Base-by-base conservation (phyloP, 2,888 invertebrate species). In the Aromia moschata region DNA sequence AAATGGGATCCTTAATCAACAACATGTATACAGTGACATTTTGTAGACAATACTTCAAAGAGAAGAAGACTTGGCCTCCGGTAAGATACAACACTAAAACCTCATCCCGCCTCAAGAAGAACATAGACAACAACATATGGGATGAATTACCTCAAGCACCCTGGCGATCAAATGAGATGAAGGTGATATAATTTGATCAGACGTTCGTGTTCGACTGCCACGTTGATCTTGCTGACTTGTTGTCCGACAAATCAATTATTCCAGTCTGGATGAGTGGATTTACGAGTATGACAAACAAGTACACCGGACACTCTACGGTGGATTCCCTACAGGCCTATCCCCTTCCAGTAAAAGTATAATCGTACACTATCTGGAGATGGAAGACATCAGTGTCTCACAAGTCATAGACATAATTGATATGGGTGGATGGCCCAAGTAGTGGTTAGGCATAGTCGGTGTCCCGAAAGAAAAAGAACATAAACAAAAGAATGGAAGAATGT, bases 401-500 rank as follows among this genome's bases (percentile, higher is more conserved):
- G 16, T 40, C 3, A 40, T 40, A 14, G 16, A 40, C 10, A 15
- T 40, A 3, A 40, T 40, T n/a, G 40, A 40, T 40, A 10, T 15
- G 1, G 40, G 16, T 4, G 1, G 12, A 2, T 16, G 16, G 3
- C 40, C 40, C 9, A 15, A 16, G 16, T 10, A 40, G n/a, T 40
- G 40, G 40, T 4, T 12, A 14, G 14, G 14, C 1, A 40, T 40
- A 16, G 16, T 40, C 2, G 40, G 14, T 5, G 40, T 15, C 2
- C 40, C 40, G 2, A 40, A 40, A 40, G 40, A 40, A 9, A 40
- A 11, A 40, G n/a, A n/a, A n/a, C n/a, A n/a, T n/a, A n/a, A n/a
- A n/a, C n/a, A n/a, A n/a, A n/a, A n/a, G n/a, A n/a, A 40, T 14
- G 40, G 16, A 1, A 1, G 15, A 15, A 40, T 40, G 40, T 40